phyloP scores from a whole-genome alignment of 1,140 invertebrate species.

The Hydropsyche tenuis region DNA sequence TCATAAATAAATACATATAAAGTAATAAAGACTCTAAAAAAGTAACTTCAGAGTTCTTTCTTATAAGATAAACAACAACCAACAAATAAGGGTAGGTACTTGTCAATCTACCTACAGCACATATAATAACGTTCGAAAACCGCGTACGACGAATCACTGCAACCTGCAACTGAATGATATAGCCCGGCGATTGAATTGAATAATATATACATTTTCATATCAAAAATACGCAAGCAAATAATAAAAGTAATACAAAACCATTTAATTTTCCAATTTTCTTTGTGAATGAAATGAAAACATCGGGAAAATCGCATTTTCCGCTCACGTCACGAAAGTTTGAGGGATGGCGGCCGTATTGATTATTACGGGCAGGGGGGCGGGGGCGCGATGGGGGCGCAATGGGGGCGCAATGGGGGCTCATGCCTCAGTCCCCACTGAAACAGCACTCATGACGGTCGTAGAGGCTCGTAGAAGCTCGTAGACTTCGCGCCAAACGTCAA shows the following conservation, averaged over 20 bases:
- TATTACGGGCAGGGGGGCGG: constrained; percentile 20
- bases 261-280: background rate
- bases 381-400: background rate
- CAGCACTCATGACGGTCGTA: constrained; percentile 18
- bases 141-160: no score
- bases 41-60: no score
- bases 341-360: constrained; percentile 37
- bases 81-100: no score
- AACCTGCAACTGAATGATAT: no score
- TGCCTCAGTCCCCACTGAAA: constrained; percentile 18
- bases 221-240: background rate
- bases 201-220: background rate
- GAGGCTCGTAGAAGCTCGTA: background rate
- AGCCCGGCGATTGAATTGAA: no score
- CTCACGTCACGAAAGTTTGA: constrained; percentile 22
- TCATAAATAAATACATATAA: no score
- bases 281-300: background rate
- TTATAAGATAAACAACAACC: no score
- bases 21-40: no score
- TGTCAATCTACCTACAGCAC: no score
- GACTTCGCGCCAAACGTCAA: background rate
- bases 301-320: background rate
- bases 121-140: no score
- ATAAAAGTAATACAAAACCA: background rate
- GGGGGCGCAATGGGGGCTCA: background rate